Base-by-base conservation (phyloP, 2,797 vertebrate species). In the Dromococcyx pavoninus region DNA sequence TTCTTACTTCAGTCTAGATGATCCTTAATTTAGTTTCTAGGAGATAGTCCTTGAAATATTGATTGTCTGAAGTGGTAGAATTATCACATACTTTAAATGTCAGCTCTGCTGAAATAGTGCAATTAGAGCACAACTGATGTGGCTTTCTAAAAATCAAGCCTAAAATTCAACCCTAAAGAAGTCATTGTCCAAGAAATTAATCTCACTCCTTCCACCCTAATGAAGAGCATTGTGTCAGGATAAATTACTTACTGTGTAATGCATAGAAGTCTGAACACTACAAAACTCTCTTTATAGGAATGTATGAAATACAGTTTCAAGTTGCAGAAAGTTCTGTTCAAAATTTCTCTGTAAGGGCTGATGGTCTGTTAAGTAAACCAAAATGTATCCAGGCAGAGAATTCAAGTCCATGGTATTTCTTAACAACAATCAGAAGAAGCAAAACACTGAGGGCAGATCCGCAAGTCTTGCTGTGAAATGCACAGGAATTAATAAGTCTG, bases 11-110 rank as follows among this genome's bases (percentile, higher is more conserved):
- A 66, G 50, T 85, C 53, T 78, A 87, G 70, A 86, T 74, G 43
- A 94, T 93, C 46, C 64, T 93, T 96, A 73, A 67, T 95, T 86
- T 87, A 28, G 44, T 80, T 93, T 96, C 91, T 90, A 90, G 77
- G 64, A 93, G 78, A 91, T 90, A 91, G 90, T 85, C 76, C 76
- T 89, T 95, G 89, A 95, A 96, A 91, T 43, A 87, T 50, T 81
- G 57, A 65, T 92, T 94, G 79, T 95, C 94, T 94, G 82, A 89
- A 94, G 77, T 88, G 60, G 93, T 91, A 88, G 94, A 95, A 96
- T 96, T 95, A 97, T 97, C 93, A 89, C 84, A 91, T 95, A 93
- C 91, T 97, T 95, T 95, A 97, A 93, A 94, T 84, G 93, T 93
- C 95, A 95, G 61, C 83, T 91, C 69, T 65, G 58, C 88, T 94